These are phyloP conservation scores for Cerastis leucographa DNA, from an alignment of 2,888 invertebrate species.

Conservation along the genomic window DNA sequence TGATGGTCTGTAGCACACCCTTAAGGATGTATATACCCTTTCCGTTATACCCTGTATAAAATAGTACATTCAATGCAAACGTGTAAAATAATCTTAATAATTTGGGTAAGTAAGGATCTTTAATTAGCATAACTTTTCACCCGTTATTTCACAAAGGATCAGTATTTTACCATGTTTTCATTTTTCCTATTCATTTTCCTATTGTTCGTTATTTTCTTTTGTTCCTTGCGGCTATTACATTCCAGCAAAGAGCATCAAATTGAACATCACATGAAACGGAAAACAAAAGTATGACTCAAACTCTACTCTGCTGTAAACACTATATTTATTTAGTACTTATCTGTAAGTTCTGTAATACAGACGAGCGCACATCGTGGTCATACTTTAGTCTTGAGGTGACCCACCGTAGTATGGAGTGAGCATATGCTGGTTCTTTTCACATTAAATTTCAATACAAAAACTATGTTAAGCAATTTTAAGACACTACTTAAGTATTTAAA, in stretches of 20 bases:
- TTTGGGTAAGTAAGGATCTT: background rate
- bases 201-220: background rate
- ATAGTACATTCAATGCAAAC: background rate
- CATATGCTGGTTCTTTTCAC: background rate
- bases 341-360: background rate
- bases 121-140: background rate
- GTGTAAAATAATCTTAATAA: background rate
- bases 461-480: constrained; percentile 19
- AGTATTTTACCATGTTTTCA: background rate
- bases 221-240: too few relatives aligned
- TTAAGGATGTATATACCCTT: too few relatives aligned
- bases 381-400: background rate
- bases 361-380: background rate
- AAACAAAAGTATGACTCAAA: constrained; percentile 3
- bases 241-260: background rate
- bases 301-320: background rate
- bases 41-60: too few relatives aligned
- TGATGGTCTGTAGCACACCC: too few relatives aligned
- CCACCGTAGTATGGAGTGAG: background rate
- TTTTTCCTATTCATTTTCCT: background rate
- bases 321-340: background rate
- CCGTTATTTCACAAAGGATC: background rate
- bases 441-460: constrained; percentile 17
- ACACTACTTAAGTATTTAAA: constrained; percentile 33
- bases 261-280: background rate